These are phyloP conservation scores for Gobiocypris rarus DNA, from an alignment of 2,113 vertebrate species.

Conservation along the genomic window DNA sequence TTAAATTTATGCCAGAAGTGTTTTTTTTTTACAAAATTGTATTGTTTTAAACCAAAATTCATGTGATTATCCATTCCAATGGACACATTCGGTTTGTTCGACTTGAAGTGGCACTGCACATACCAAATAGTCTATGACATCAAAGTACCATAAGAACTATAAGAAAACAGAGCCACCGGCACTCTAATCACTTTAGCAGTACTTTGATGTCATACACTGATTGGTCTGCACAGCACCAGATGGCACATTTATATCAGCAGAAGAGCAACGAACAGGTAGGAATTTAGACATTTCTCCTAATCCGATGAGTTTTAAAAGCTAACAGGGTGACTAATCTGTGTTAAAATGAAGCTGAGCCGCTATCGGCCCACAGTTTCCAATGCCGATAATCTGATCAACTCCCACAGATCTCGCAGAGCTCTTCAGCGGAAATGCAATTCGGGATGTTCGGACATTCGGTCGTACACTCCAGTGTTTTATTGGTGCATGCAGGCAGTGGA, in stretches of 20 bases:
- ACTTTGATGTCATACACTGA: too few relatives aligned
- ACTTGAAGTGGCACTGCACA: too few relatives aligned
- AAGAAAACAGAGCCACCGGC: too few relatives aligned
- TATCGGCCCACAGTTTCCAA: background rate
- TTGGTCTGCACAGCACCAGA: too few relatives aligned
- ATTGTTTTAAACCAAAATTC: too few relatives aligned
- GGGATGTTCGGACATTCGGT: background rate
- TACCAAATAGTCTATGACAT: too few relatives aligned
- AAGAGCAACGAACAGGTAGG: background rate
- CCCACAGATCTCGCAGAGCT: conserved; percentile 22
- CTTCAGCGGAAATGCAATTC: background rate
- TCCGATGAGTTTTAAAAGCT: background rate
- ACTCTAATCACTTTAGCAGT: too few relatives aligned
- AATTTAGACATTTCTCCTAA: background rate
- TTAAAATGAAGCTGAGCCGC: background rate
- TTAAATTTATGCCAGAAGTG: too few relatives aligned
- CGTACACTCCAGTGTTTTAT: background rate
- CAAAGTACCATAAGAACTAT: too few relatives aligned
- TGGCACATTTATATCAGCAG: background rate
- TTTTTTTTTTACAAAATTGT: too few relatives aligned
- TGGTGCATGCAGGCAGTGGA: background rate
- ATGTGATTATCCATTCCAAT: too few relatives aligned
- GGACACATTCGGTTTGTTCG: too few relatives aligned
- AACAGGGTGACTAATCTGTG: conserved; percentile 7
- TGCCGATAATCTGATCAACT: conserved; percentile 26